These are phyloP conservation scores for Oreochromis mossambicus DNA, from an alignment of 2,797 vertebrate species.

Conservation along the genomic window DNA sequence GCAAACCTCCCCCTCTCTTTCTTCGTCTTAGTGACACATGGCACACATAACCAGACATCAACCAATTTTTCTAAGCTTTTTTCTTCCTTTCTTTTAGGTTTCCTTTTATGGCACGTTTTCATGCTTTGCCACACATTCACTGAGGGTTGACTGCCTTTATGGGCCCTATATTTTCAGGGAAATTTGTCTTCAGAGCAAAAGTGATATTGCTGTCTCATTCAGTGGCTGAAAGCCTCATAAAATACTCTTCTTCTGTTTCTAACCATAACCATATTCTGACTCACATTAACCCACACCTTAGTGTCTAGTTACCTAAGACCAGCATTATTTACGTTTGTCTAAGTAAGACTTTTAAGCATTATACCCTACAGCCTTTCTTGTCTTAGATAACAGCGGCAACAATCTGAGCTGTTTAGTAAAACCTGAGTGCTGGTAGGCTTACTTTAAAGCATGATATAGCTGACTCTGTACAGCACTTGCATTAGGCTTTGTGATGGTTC, in stretches of 20 bases:
- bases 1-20: not conserved
- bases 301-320: slow-evolving; percentile 24
- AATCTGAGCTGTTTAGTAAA: not conserved
- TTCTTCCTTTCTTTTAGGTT: not conserved
- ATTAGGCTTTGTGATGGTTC: not conserved
- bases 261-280: slow-evolving; percentile 39
- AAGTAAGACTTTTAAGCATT: not conserved
- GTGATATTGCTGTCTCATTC: slow-evolving; percentile 66
- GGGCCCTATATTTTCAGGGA: slow-evolving; percentile 73
- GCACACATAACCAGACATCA: slow-evolving; percentile 35
- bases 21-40: slow-evolving; percentile 31
- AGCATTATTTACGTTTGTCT: slow-evolving; percentile 4
- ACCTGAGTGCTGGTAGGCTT: not conserved
- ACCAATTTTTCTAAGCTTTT: slow-evolving; percentile 19
- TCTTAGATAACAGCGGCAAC: not conserved
- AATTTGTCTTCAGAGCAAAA: slow-evolving; percentile 78
- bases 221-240: slow-evolving; percentile 65
- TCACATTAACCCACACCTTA: slow-evolving; percentile 29
- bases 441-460: not conserved
- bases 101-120: slow-evolving; percentile 59
- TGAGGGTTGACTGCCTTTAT: slow-evolving; percentile 77
- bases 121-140: slow-evolving; percentile 66
- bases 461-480: not conserved
- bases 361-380: not conserved
- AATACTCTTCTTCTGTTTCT: slow-evolving; percentile 56